Base-by-base conservation (phyloP, 2,888 invertebrate genomes). In the Nebria brevicollis region DNA sequence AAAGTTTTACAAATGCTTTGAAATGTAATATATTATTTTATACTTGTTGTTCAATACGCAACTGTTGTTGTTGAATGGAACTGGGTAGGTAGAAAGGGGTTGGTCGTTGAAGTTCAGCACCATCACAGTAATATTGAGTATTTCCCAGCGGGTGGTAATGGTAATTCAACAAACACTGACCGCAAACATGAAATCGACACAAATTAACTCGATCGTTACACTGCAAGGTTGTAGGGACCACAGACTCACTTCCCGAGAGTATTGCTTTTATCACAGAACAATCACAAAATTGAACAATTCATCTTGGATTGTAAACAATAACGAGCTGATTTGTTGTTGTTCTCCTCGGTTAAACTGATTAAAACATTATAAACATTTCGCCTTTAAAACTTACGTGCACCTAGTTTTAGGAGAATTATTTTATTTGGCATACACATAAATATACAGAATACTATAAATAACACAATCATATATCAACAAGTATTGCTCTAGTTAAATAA, bases 171-270 rank as follows among this genome's bases (percentile, higher is more conserved):
- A 70, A 70, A 8, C 70, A 34, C 70, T 70, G 11, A 70, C 70
- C 70, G 25, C 70, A 70, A 70, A 70, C 70, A 70, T 70, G 70
- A 34, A 20, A 70, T 4, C 70, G 70, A 25, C 20, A 70, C 70
- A 70, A 70, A 70, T 70, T 70, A 70, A 70, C 25, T 70, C 20
- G 13, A 70, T 26, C 70, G 70, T 70, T 70, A 25, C 34, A 70
- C 54, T 70, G 70, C 70, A 70, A 70, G 70, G 54, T 13, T 8
- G 54, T 54, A 8, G 54, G 54, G 4, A 34, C 34, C 54, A 8
- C 54, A 11, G 54, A 54, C 54, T 43, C 43, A 10, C 43, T 10
- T 43, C 7, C 7, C 54, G 8, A 54, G 11, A 8, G 54, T 54
- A 54, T 54, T 54, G 54, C 4, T 54, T 54, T 54, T 54, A 54